Evolutionary conservation across 2,113 vertebrate genomes (phyloP).

Genomic region (Silurus glanis): DNA sequence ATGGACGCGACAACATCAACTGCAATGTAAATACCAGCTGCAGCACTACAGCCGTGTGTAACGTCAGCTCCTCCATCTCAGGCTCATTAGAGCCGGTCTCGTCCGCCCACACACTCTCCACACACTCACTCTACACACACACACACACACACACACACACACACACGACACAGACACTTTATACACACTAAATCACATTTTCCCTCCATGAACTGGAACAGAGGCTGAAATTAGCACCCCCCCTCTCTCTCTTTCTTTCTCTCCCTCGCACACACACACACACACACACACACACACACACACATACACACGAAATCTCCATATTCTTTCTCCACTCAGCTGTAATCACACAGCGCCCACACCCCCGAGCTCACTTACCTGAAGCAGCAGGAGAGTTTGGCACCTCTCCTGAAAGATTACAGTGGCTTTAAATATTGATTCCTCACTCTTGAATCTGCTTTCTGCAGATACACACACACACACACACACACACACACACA

Average conservation of each 20-base stretch:
- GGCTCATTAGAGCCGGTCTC: slow-evolving; percentile 33
- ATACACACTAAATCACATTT: slow-evolving; percentile 25
- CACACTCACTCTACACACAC: neutral
- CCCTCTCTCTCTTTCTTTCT: neutral
- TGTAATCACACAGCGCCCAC: slow-evolving; percentile 39
- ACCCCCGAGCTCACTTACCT: slow-evolving; percentile 34
- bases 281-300: slow-evolving; percentile 22
- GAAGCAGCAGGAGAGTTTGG: slow-evolving; percentile 14
- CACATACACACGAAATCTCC: neutral
- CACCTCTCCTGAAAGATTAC: slow-evolving; percentile 27
- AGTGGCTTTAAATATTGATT: slow-evolving; percentile 32
- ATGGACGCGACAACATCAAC: slow-evolving; percentile 1
- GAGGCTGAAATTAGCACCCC: slow-evolving; percentile 40
- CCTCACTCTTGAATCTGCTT: slow-evolving; percentile 10
- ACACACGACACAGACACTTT: slow-evolving; percentile 3
- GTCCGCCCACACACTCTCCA: slow-evolving; percentile 26
- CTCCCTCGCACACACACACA: neutral
- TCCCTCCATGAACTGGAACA: slow-evolving; percentile 40
- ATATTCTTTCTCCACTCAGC: slow-evolving; percentile 33
- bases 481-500: no score
- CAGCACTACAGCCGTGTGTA: slow-evolving; percentile 32
- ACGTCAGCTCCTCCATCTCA: slow-evolving; percentile 37
- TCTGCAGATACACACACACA: neutral
- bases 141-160: slow-evolving; percentile 26
- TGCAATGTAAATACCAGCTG: slow-evolving; percentile 29